Evolutionary conservation across 2,888 invertebrate genomes (phyloP), one percentile per base, ranked within the genome.

Genomic region (Caenorhabditis doughertyi): DNA sequence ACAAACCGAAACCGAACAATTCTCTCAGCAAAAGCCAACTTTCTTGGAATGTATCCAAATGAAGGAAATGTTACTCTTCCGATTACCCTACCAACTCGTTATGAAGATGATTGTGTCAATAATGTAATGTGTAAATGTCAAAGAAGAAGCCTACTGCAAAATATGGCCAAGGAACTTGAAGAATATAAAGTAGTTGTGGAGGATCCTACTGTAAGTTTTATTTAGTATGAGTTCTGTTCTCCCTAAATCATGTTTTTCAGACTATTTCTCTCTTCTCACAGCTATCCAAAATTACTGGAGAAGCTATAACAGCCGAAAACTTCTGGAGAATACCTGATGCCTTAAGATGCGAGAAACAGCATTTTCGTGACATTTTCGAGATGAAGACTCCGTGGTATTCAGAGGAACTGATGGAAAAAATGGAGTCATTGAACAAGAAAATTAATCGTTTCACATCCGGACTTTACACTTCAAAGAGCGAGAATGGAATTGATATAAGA

Each of bases 1-100:
- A 96, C 96, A 0, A 95, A 96, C 92, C 95, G 95, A 9, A 96
- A 97, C 92, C 94, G 97, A 25, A 96, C 97, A 0, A 93, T 97
- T 7, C 92, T 92, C 91, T 92, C 92, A 68, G 92, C 92, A 1
- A 88, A 91, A 74, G 87, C 90, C 32, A 91, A 92, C 79, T 86
- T 93, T 71, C 13, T 77, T 8, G 77, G 77, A 25, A 77, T 77
- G 77, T 77, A 64, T 32, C 73, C 73, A 11, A 27, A 56, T 27
- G 47, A 35, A 55, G 58, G 49, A 58, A 39, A 35, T 27, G 49
- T 42, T n/a, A 58, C n/a, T 23, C 51, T 77, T 53, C 58, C 77
- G 13, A 56, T 76, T 53, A 39, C 27, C 16, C 49, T 77, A 16
- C 68, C 60, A 0, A 42, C 42, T 11, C 23, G 70, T 32, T 77